Base-by-base conservation (phyloP, 1,140 invertebrate genomes). In the Sminthurides bifidus region DNA sequence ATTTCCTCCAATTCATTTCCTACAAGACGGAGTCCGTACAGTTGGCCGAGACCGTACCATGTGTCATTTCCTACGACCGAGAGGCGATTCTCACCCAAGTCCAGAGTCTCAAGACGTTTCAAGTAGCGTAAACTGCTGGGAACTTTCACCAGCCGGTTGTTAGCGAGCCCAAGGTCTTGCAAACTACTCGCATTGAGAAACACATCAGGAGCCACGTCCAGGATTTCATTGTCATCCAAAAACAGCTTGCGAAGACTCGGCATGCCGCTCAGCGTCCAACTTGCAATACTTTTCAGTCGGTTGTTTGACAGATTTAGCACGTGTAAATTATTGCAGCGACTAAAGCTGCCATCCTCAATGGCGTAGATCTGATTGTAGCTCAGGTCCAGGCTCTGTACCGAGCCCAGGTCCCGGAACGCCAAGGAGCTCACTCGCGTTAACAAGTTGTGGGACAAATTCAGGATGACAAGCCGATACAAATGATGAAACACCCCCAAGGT, bases 71-170 rank as follows among this genome's bases (percentile, higher is more conserved):
- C 77, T 58, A 90, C 84, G 43, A 79, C 76, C 29, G 75, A 77
- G 67, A 91, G 89, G 69, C 82, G 81, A 73, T 92, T 92, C 70
- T 89, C 85, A 19, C 85, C 86, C 58, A 92, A 72, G 67, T 92
- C 87, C 24, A 93, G 73, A 1, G 83, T 90, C 67, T 87, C 86
- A 53, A 94, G 71, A 66, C 84, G 77, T 8, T 82, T 72, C 70
- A 91, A 78, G 66, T 81, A 78, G 67, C 78, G 74, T 3, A 91
- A 70, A 66, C 79, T 71, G 10, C 10, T 12, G 2, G 91, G 90
- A 27, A 95, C 78, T 63, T 80, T 78, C 65, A 77, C 81, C 54
- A 96, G 72, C 52, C 77, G 72, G 73, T 96, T 96, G 35, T 82
- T 80, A 68, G 86, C 85, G 54, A 94, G 72, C 68, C 89, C 86